Evolutionary conservation across 2,888 invertebrate species (phyloP).

Genomic region (Acronicta psi): DNA sequence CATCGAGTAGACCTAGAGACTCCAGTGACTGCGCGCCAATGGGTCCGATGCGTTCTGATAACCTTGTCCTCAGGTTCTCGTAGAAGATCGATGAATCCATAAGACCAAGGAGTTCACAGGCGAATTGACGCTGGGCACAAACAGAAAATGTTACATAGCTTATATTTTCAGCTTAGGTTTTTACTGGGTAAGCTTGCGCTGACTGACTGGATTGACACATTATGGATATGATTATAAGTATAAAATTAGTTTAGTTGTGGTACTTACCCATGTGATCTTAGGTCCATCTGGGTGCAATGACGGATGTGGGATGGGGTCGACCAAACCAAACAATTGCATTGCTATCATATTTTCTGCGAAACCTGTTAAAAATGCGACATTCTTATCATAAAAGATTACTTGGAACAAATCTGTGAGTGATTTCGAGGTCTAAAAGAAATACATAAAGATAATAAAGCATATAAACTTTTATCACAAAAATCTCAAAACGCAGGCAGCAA

Average conservation of each 20-base stretch:
- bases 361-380: slow-evolving; percentile 85
- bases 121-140: slow-evolving; percentile 92
- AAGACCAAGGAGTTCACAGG: slow-evolving; percentile 95
- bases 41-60: slow-evolving; percentile 94
- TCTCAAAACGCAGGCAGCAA: no score
- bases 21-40: slow-evolving; percentile 93
- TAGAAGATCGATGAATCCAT: slow-evolving; percentile 96
- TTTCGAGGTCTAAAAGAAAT: no score
- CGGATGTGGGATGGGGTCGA: slow-evolving; percentile 95
- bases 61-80: slow-evolving; percentile 96
- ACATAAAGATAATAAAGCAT: no score
- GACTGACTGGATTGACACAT: no score
- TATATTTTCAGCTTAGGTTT: not conserved
- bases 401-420: no score
- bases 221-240: no score
- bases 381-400: not conserved
- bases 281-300: slow-evolving; percentile 98
- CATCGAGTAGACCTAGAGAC: slow-evolving; percentile 95
- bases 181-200: no score
- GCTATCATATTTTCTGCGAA: slow-evolving; percentile 96
- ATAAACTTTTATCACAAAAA: no score
- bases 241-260: no score
- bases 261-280: slow-evolving; percentile 96
- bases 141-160: not conserved
- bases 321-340: slow-evolving; percentile 95